A percentile compares a stretch with the other conserved stretches of the same genome.
Conservation (phyloP, 2,888 invertebrate species). For the Drosophila yooni region DNA sequence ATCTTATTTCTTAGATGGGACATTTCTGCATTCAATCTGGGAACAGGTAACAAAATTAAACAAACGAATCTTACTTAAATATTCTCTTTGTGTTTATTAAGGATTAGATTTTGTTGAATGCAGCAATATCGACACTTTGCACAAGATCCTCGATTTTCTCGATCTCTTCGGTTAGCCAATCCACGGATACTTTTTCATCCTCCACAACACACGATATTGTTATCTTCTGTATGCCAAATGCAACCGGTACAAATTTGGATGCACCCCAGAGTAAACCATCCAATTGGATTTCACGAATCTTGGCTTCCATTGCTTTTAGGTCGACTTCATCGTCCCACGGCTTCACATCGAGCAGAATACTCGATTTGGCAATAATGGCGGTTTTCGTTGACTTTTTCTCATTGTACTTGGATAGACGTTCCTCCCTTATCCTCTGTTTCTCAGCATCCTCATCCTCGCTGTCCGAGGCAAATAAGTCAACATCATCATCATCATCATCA, state of each 20-base stretch:
- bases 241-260: slow-evolving; percentile 95
- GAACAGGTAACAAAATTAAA: neutral
- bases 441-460: slow-evolving; percentile 91
- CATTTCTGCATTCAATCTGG: neutral
- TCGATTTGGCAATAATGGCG: slow-evolving; percentile 96
- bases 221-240: slow-evolving; percentile 96
- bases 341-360: slow-evolving; percentile 96
- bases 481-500: slow-evolving; percentile 89
- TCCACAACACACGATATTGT: slow-evolving; percentile 97
- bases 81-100: slow-evolving; percentile 8
- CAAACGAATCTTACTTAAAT: slow-evolving; percentile 1
- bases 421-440: slow-evolving; percentile 91
- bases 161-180: slow-evolving; percentile 94
- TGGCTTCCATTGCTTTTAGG: slow-evolving; percentile 92
- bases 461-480: slow-evolving; percentile 93
- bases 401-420: slow-evolving; percentile 94
- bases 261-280: slow-evolving; percentile 98
- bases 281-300: slow-evolving; percentile 90
- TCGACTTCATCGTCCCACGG: slow-evolving; percentile 97
- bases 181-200: slow-evolving; percentile 97
- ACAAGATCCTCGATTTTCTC: slow-evolving; percentile 93
- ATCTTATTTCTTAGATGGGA: neutral
- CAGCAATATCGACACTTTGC: slow-evolving; percentile 97
- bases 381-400: slow-evolving; percentile 97
- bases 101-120: slow-evolving; percentile 95